These are phyloP conservation scores for Hydrolagus colliei DNA, from an alignment of 2,797 vertebrate genomes.

Conservation along the genomic window DNA sequence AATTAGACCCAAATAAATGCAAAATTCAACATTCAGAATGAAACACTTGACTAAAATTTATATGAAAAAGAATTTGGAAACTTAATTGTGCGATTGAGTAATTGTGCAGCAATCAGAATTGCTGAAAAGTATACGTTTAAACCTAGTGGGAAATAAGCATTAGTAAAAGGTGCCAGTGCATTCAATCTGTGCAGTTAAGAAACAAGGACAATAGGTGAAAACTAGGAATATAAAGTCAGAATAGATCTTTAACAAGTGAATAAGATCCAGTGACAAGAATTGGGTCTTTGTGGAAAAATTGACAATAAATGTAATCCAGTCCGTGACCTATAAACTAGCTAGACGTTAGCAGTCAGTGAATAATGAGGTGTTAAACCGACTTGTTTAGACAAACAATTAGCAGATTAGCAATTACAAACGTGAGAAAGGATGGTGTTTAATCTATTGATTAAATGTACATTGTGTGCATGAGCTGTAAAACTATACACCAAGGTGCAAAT, in stretches of 20 bases:
- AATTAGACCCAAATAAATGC: background rate
- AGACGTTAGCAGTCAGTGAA: constrained; percentile 8
- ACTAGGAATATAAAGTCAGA: background rate
- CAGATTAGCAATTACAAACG: constrained; percentile 31
- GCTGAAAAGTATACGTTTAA: background rate
- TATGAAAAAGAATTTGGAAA: background rate
- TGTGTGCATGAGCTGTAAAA: constrained; percentile 20
- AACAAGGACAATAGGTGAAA: background rate
- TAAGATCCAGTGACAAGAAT: constrained; percentile 1
- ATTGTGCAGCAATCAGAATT: background rate
- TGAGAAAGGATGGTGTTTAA: constrained; percentile 15
- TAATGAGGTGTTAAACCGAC: constrained; percentile 1
- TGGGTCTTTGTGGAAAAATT: background rate
- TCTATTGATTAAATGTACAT: constrained; percentile 26
- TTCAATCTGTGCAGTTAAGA: background rate
- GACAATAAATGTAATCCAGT: constrained; percentile 4
- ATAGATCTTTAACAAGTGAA: background rate
- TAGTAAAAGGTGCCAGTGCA: background rate
- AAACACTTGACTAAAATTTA: background rate
- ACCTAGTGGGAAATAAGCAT: background rate
- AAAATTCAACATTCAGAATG: background rate
- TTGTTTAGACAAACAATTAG: constrained; percentile 28
- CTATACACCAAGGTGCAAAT: constrained; percentile 17
- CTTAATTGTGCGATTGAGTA: background rate
- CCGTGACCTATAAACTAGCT: constrained; percentile 1